Evolutionary conservation across 2,113 vertebrate genomes (phyloP).

Genomic region (Colistium nudipinnis): DNA sequence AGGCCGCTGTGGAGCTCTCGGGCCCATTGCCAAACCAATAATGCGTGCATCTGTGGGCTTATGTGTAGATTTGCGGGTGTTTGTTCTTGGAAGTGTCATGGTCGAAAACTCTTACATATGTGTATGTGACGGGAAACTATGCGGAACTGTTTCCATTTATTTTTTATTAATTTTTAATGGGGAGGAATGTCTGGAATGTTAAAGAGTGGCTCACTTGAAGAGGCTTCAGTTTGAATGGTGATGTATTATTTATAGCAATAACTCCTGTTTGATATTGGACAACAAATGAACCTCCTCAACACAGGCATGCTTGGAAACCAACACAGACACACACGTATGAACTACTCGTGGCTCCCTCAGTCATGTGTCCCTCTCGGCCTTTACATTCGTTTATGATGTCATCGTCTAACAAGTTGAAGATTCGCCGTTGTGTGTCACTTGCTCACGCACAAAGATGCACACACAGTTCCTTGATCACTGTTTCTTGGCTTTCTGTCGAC

Average conservation of each 20-base stretch:
- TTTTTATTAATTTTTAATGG: slow-evolving; percentile 58
- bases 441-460: background rate
- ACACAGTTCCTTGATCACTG: slow-evolving; percentile 14
- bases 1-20: slow-evolving; percentile 27
- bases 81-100: slow-evolving; percentile 25
- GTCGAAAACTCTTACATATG: slow-evolving; percentile 49
- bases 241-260: slow-evolving; percentile 49
- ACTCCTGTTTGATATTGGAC: slow-evolving; percentile 48
- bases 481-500: slow-evolving; percentile 16
- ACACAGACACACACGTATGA: slow-evolving; percentile 3
- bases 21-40: slow-evolving; percentile 53
- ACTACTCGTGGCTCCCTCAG: background rate
- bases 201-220: slow-evolving; percentile 45
- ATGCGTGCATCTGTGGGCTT: slow-evolving; percentile 37
- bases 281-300: slow-evolving; percentile 23
- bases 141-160: slow-evolving; percentile 51
- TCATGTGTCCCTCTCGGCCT: background rate
- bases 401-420: slow-evolving; percentile 29
- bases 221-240: slow-evolving; percentile 41
- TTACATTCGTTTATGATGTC: slow-evolving; percentile 24
- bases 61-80: slow-evolving; percentile 41
- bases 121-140: slow-evolving; percentile 20
- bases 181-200: slow-evolving; percentile 61
- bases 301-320: slow-evolving; percentile 20
- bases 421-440: slow-evolving; percentile 20